phyloP scores from a whole-genome alignment of 2,797 vertebrate genomes.

The Brachymystax lenok region DNA sequence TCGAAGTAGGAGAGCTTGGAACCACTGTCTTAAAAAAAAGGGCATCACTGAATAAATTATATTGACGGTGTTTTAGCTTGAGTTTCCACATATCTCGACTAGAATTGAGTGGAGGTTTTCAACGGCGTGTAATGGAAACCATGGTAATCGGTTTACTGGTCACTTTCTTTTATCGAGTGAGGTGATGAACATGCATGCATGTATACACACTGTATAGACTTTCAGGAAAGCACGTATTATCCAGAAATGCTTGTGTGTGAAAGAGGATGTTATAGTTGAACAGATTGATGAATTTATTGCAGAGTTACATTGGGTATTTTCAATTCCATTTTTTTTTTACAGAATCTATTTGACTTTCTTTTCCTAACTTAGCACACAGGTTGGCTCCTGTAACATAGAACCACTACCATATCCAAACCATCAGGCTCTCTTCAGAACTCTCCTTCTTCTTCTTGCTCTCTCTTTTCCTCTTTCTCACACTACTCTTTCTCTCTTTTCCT shows the following conservation, averaged over 20 bases:
- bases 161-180: background rate
- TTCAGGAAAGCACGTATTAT: background rate
- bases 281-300: conserved; percentile 43
- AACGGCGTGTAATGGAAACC: background rate
- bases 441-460: background rate
- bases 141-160: background rate
- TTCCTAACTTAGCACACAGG: conserved; percentile 46
- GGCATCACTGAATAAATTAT: background rate
- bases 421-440: conserved; percentile 18
- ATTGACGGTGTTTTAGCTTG: background rate
- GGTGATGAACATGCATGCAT: background rate
- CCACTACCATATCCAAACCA: conserved; percentile 32
- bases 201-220: background rate
- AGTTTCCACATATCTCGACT: background rate
- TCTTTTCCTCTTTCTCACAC: conserved; percentile 25
- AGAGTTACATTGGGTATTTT: conserved; percentile 21
- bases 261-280: conserved; percentile 13
- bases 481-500: background rate
- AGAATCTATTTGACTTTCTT: too few relatives aligned
- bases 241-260: conserved; percentile 34
- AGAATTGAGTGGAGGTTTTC: background rate
- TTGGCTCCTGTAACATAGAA: conserved; percentile 43
- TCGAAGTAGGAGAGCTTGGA: background rate
- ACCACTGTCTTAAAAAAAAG: background rate
- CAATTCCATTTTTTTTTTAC: too few relatives aligned